These are phyloP conservation scores for Hymenopus coronatus DNA, from an alignment of 2,888 invertebrate species.

Conservation along the genomic window DNA sequence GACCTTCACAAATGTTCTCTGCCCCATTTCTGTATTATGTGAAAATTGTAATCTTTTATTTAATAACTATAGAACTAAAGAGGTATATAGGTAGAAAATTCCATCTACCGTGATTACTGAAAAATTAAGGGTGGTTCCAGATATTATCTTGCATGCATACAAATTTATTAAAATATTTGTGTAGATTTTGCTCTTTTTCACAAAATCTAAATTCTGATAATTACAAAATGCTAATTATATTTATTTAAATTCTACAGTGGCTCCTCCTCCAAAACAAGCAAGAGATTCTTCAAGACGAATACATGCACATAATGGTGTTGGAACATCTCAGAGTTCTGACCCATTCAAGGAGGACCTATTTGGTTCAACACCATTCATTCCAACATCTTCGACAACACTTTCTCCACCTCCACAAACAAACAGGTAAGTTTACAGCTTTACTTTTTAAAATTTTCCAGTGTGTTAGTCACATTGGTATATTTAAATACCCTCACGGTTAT, in stretches of 20 bases:
- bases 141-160: too few species aligned
- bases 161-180: not conserved
- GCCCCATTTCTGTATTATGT: too few species aligned
- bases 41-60: too few species aligned
- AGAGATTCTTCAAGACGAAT: slow-evolving; percentile 49
- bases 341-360: slow-evolving; percentile 68
- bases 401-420: not conserved
- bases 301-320: slow-evolving; percentile 19
- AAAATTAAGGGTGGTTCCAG: too few species aligned
- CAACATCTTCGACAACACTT: slow-evolving; percentile 35
- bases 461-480: too few species aligned
- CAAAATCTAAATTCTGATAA: not conserved
- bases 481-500: too few species aligned
- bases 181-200: not conserved
- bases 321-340: slow-evolving; percentile 13
- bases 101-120: too few species aligned
- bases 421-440: not conserved
- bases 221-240: slow-evolving; percentile 4
- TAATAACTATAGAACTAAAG: too few species aligned
- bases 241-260: slow-evolving; percentile 60
- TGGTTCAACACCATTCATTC: slow-evolving; percentile 72
- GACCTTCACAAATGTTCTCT: too few species aligned
- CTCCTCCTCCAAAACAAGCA: slow-evolving; percentile 81
- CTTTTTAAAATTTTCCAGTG: too few species aligned
- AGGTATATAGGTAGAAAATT: too few species aligned